Evolutionary conservation across 2,888 invertebrate genomes (phyloP).

Genomic region (Zonitis immaculata): DNA sequence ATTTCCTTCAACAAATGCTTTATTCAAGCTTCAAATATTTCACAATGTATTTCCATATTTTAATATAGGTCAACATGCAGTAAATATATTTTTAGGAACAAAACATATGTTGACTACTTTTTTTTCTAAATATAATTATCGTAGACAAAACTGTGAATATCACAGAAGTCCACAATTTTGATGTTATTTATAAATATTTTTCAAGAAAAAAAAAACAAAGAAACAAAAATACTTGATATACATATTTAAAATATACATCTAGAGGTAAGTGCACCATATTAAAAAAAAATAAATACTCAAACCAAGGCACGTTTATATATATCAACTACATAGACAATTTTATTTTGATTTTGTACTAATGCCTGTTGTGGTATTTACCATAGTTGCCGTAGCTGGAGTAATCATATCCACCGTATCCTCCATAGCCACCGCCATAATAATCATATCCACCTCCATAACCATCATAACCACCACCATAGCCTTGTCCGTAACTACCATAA

Average conservation of each 20-base stretch:
- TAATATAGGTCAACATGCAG: conserved; percentile 38
- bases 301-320: background rate
- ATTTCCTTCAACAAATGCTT: conserved; percentile 62
- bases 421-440: conserved; percentile 69
- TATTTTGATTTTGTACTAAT: conserved; percentile 18
- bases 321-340: background rate
- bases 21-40: conserved; percentile 57
- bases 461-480: conserved; percentile 68
- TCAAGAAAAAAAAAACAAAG: too few species aligned
- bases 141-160: conserved; percentile 32
- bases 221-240: background rate
- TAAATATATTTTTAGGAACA: conserved; percentile 43
- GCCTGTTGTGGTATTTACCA: conserved; percentile 61
- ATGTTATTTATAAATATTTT: too few species aligned
- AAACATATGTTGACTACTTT: conserved; percentile 40
- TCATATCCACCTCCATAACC: conserved; percentile 66
- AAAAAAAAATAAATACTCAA: background rate
- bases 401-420: conserved; percentile 75
- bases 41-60: conserved; percentile 65
- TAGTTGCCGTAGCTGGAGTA: conserved; percentile 78
- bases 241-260: background rate
- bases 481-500: conserved; percentile 37
- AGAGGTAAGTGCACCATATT: background rate
- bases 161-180: conserved; percentile 24
- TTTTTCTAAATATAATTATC: conserved; percentile 27